Evolutionary conservation across 2,888 invertebrate species (phyloP).

Genomic region (Philonicus albiceps): DNA sequence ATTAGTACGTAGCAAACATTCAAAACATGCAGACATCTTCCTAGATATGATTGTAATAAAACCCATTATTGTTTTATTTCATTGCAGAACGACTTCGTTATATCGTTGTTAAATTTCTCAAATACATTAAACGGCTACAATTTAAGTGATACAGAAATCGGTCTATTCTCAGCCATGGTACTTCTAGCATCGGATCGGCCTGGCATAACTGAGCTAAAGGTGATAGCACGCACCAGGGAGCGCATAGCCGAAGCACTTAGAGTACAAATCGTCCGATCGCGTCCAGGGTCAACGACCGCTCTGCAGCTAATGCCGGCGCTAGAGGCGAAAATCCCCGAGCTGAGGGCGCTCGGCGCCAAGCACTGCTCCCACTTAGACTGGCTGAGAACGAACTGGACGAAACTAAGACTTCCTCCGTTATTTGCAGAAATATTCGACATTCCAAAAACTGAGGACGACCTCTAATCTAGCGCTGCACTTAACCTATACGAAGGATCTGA

Average conservation of each 20-base stretch:
- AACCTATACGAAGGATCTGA: not conserved
- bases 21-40: too few species aligned
- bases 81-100: constrained; percentile 82
- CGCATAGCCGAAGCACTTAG: constrained; percentile 87
- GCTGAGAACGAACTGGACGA: constrained; percentile 90
- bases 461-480: constrained; percentile 52
- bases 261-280: constrained; percentile 70
- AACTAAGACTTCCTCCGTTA: constrained; percentile 85
- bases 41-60: constrained; percentile 41
- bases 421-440: constrained; percentile 98
- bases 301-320: constrained; percentile 64
- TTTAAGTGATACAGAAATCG: constrained; percentile 89
- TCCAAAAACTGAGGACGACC: constrained; percentile 81
- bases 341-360: constrained; percentile 80
- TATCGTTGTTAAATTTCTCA: constrained; percentile 82
- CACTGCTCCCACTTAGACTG: constrained; percentile 87
- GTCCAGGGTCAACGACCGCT: constrained; percentile 60
- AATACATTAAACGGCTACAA: constrained; percentile 77
- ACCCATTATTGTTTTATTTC: constrained; percentile 36
- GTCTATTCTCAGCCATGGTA: constrained; percentile 85
- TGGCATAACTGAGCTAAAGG: constrained; percentile 81
- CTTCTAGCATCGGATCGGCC: constrained; percentile 82
- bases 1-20: too few species aligned
- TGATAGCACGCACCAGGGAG: constrained; percentile 81
- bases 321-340: constrained; percentile 75